Evolutionary conservation across 2,797 vertebrate species (phyloP).

Genomic region (Spheniscus humboldti): DNA sequence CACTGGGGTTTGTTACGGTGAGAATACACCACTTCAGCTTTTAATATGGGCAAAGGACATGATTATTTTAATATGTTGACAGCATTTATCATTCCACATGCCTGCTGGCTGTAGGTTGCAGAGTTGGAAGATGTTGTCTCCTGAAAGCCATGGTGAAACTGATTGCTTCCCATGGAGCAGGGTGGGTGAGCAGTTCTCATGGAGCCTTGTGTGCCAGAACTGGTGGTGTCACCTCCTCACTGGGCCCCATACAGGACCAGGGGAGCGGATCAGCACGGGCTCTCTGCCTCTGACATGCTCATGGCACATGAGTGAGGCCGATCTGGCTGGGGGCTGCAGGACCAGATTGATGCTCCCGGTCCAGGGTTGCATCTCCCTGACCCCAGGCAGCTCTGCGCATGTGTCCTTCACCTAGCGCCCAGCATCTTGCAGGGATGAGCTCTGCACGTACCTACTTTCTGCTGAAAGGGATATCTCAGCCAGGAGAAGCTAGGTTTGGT

Average conservation of each 20-base stretch:
- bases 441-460: rapidly evolving
- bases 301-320: background rate
- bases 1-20: background rate
- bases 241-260: background rate
- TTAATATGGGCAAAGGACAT: background rate
- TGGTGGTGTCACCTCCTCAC: background rate
- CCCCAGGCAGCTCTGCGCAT: background rate
- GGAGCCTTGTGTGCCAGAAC: background rate
- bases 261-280: background rate
- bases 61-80: background rate
- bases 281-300: background rate
- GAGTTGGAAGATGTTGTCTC: background rate
- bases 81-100: background rate
- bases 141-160: background rate
- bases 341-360: background rate
- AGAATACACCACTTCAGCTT: background rate
- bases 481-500: background rate
- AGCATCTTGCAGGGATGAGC: background rate
- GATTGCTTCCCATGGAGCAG: background rate
- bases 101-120: background rate
- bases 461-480: background rate
- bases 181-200: background rate
- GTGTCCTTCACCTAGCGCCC: background rate
- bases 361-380: background rate
- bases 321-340: background rate